These are phyloP conservation scores for Suillia variegata DNA, from an alignment of 2,888 invertebrate species.

Conservation along the genomic window DNA sequence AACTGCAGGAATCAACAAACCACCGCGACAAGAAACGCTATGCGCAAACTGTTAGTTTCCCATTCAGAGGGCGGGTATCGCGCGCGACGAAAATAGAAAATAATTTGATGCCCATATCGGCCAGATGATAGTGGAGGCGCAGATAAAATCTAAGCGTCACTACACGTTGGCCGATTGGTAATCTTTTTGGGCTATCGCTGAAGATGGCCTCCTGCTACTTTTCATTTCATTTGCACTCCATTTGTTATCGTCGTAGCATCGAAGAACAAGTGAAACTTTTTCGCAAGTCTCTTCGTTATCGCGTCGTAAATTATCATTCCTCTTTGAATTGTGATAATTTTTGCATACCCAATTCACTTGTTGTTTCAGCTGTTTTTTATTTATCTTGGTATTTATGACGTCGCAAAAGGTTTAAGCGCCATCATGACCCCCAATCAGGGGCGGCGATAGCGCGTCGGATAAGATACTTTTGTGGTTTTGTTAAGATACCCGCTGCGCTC, in stretches of 20 bases:
- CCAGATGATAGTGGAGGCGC: constrained; percentile 14
- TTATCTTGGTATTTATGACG: neutral
- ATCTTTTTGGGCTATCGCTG: constrained; percentile 4
- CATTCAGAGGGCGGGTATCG: no score
- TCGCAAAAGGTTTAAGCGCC: neutral
- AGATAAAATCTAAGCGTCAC: neutral
- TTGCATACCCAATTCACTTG: constrained; percentile 2
- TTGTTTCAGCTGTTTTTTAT: no score
- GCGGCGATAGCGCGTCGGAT: neutral
- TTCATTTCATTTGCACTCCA: neutral
- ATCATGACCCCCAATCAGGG: neutral
- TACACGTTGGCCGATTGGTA: no score
- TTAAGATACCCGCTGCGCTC: no score
- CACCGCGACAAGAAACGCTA: no score
- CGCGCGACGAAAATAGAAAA: no score
- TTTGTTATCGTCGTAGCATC: neutral
- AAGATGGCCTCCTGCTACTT: neutral
- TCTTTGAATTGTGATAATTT: neutral
- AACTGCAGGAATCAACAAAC: no score
- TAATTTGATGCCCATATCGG: constrained; percentile 25
- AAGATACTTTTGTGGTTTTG: neutral
- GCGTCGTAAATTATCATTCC: neutral
- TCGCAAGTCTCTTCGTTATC: neutral
- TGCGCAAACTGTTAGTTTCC: no score
- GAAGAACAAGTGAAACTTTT: neutral